Evolutionary conservation across 2,888 invertebrate species (phyloP), one percentile per base, ranked within the genome.

Genomic region (Bombyx huttoni): DNA sequence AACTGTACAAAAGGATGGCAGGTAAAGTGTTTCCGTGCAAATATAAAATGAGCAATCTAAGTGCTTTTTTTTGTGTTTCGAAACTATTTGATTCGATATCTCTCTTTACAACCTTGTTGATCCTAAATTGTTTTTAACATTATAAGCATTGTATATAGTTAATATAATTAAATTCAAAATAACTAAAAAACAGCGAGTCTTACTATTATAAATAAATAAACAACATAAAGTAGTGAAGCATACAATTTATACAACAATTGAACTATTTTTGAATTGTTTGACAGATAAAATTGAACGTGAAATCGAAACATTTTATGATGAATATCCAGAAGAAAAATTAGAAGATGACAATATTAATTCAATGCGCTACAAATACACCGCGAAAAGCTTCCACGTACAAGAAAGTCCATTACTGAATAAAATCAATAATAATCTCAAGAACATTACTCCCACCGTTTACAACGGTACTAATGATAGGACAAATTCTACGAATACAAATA

Each of bases 201-300:
- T n/a, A n/a, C n/a, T n/a, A n/a, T n/a, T n/a, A n/a, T n/a, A n/a
- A n/a, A n/a, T n/a, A 24, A 24, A 24, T 3, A 24, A 24, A 24
- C 1, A 24, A 24, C 24, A 3, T 24, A 24, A 24, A 1, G 24
- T 2, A 24, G 24, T 1, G 24, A 24, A 24, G 24, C 24, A 40
- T 7, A 40, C 40, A 12, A 40, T 40, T 1, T 40, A 40, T 40
- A 35, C 7, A 35, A 35, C 9, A 8, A 8, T 10, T 40, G 2
- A 8, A 64, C 53, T 57, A 57, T 57, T 66, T 61, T 61, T 60
- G 58, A 63, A 64, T 70, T 68, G 56, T 53, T 62, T 78, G 73
- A 48, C 81, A 83, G 84, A 83, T 66, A 81, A 78, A 67, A 71
- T 86, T 57, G 78, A 82, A 58, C 68, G 71, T 53, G 83, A 85